Conservation (phyloP, 2,113 vertebrate genomes). For the Proteles cristata region DNA sequence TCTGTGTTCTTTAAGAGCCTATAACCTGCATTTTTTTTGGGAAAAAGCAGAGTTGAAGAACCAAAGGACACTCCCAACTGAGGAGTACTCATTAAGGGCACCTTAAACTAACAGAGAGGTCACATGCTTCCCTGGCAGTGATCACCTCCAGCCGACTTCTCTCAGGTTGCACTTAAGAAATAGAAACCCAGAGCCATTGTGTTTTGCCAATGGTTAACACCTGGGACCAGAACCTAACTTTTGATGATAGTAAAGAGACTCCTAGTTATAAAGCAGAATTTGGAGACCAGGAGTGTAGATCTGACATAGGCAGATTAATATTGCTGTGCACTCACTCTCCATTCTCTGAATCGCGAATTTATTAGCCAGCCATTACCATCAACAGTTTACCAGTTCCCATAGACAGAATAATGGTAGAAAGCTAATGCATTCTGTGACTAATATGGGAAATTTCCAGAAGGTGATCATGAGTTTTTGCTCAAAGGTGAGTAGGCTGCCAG, state of each 20-base stretch:
- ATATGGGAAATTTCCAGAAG: background rate
- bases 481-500: background rate
- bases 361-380: background rate
- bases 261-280: background rate
- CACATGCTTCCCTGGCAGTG: background rate
- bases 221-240: background rate
- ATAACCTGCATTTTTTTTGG: background rate
- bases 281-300: background rate
- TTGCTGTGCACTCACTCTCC: background rate
- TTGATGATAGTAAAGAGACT: background rate
- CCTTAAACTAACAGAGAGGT: background rate
- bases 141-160: background rate
- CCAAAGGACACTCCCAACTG: background rate
- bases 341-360: background rate
- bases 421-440: background rate
- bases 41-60: background rate
- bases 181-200: background rate
- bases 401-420: background rate
- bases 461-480: background rate
- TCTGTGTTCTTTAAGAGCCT: background rate
- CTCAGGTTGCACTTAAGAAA: background rate
- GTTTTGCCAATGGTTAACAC: background rate
- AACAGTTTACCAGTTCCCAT: background rate
- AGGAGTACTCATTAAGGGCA: background rate
- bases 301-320: background rate